Evolutionary conservation across 2,113 vertebrate genomes (phyloP), one percentile per base, ranked within the genome.

Genomic region (Paradisaea rubra): DNA sequence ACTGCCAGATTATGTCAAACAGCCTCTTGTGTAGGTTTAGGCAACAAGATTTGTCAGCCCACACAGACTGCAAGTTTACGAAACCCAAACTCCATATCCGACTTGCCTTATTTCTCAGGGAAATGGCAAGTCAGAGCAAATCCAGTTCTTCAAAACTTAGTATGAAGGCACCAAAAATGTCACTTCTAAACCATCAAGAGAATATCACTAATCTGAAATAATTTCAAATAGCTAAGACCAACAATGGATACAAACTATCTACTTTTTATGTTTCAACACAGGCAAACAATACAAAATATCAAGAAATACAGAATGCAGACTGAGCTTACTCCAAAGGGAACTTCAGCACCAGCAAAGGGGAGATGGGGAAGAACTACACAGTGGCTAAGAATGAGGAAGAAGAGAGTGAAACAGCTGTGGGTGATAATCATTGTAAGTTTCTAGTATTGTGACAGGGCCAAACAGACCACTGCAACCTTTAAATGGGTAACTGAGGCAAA

Each of bases 1-100:
- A 89, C 87, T 70, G 88, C 78, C 91, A 95, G 90, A 92, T 93
- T 88, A 95, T 59, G 92, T 91, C 94, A 96, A 82, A 49, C 69
- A 82, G 94, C 66, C 57, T 82, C 85, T 76, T 82, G 76, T 20
- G 47, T 15, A 82, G 89, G 82, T 94, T 17, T 64, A 47, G 61
- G 70, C 80, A 93, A 92, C 81, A 78, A 74, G 86, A 91, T 89
- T 30, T 94, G 85, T 97, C 83, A 96, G 93, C 89, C 80, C 82
- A 81, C 76, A 84, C 81, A 53, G 45, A 85, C 88, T 69, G 39
- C 33, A 23, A 91, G 47, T 94, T 92, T 80, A 81, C 9, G 44
- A 69, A 92, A 94, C 63, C 61, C 59, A n/a, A 95, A 63, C 41
- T 54, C 73, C 65, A 23, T 47, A 49, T 77, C 59, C 83, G 65